A percentile compares a stretch with the other conserved stretches of the same genome.
These are phyloP conservation scores for Solenopsis fugax DNA, from an alignment of 1,140 invertebrate species.

Conservation along the genomic window DNA sequence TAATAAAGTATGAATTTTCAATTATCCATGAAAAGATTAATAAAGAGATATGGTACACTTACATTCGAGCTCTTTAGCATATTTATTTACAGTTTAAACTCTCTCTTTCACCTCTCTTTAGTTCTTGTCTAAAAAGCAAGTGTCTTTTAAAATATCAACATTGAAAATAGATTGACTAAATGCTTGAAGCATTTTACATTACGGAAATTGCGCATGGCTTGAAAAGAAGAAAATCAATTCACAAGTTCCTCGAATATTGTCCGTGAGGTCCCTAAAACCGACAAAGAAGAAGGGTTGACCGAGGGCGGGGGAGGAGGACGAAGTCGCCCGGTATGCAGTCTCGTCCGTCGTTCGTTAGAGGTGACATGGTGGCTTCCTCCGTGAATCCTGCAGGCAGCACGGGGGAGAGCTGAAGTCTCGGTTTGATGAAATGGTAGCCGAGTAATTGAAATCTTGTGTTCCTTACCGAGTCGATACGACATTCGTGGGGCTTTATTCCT, in stretches of 20 bases:
- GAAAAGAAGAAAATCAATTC: not conserved
- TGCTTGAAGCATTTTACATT: not conserved
- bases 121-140: not conserved
- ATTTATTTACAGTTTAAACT: conserved; percentile 14
- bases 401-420: conserved; percentile 61
- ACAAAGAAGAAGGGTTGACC: conserved; percentile 40
- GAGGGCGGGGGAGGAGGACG: conserved; percentile 39
- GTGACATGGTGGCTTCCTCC: conserved; percentile 66
- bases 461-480: conserved; percentile 81
- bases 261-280: conserved; percentile 20
- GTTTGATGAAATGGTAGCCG: conserved; percentile 82
- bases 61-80: not conserved
- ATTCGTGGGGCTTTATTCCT: conserved; percentile 62
- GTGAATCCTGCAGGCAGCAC: conserved; percentile 64
- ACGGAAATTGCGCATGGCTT: not conserved
- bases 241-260: conserved; percentile 25
- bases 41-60: not conserved
- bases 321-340: conserved; percentile 67
- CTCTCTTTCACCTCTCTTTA: not conserved
- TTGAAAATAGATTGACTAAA: not conserved
- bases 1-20: not conserved
- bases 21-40: not conserved
- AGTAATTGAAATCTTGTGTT: conserved; percentile 85
- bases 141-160: not conserved
- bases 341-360: conserved; percentile 74